Percentiles rank a stretch among this genome's conserved stretches.
phyloP scores from a whole-genome alignment of 2,888 invertebrate species.

The Hydropsyche betteni region DNA sequence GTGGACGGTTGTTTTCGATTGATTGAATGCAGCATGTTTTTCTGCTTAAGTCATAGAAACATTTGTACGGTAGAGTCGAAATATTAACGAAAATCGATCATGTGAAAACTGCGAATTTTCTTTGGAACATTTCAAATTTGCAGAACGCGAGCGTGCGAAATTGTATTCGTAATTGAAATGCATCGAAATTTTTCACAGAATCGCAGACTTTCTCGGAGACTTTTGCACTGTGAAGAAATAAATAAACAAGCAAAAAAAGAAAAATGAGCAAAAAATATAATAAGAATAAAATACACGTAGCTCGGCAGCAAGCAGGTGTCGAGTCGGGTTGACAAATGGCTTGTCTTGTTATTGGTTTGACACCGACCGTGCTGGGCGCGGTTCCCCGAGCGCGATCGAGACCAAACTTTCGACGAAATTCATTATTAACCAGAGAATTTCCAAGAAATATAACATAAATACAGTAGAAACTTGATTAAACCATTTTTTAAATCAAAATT shows the following conservation, averaged over 20 bases:
- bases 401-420: constrained; percentile 35
- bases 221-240: constrained; percentile 16
- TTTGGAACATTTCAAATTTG: too few relatives aligned
- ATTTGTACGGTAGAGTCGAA: too few relatives aligned
- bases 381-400: constrained; percentile 33
- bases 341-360: constrained; percentile 51
- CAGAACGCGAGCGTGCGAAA: background rate
- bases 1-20: too few relatives aligned
- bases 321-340: constrained; percentile 50
- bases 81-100: too few relatives aligned
- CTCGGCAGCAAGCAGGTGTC: constrained; percentile 46
- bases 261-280: constrained; percentile 1
- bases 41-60: too few relatives aligned
- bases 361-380: constrained; percentile 23
- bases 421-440: constrained; percentile 28
- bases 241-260: constrained; percentile 26
- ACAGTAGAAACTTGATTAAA: too few relatives aligned
- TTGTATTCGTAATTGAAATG: constrained; percentile 1
- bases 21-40: too few relatives aligned
- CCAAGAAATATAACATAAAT: too few relatives aligned
- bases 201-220: background rate
- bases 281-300: constrained; percentile 16
- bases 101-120: too few relatives aligned
- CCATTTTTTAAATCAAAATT: too few relatives aligned
- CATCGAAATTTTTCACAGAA: background rate